Conservation (phyloP, 2,113 vertebrate species). For the Pelecanoides urinatrix region DNA sequence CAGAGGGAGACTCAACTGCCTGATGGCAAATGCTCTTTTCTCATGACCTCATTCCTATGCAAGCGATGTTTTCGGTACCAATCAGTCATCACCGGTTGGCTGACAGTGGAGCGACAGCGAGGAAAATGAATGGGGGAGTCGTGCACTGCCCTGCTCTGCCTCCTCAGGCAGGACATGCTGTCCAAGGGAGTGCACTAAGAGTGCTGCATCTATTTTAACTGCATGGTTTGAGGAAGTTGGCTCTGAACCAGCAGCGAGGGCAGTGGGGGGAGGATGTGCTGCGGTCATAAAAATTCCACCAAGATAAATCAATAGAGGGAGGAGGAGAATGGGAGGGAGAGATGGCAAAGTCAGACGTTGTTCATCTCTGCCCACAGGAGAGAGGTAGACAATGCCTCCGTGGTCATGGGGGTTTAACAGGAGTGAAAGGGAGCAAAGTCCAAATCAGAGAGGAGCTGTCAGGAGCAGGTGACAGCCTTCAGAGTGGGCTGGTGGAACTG, state of each 20-base stretch:
- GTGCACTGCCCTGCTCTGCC: neutral
- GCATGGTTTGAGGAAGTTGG: neutral
- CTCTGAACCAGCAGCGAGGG: neutral
- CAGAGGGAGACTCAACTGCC: rapidly evolving
- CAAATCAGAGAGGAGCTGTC: neutral
- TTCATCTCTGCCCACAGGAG: neutral
- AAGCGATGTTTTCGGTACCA: neutral
- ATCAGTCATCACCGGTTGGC: neutral
- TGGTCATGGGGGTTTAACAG: neutral
- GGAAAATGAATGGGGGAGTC: neutral
- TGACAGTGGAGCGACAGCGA: neutral
- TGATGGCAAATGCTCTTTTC: neutral
- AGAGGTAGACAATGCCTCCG: neutral
- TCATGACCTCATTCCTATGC: neutral
- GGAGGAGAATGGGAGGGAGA: neutral
- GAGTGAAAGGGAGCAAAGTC: neutral
- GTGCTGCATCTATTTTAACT: neutral
- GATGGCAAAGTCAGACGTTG: neutral
- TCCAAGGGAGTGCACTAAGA: neutral
- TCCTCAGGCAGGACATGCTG: neutral
- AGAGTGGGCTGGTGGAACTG: neutral
- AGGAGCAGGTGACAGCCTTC: neutral
- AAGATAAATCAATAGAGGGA: slow-evolving; percentile 24
- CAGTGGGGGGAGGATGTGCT: slow-evolving; percentile 2
- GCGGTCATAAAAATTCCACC: slow-evolving; percentile 39